Base-by-base conservation (phyloP, 35 echinoderm and acorn worm genomes). In the Diadema setosum region DNA sequence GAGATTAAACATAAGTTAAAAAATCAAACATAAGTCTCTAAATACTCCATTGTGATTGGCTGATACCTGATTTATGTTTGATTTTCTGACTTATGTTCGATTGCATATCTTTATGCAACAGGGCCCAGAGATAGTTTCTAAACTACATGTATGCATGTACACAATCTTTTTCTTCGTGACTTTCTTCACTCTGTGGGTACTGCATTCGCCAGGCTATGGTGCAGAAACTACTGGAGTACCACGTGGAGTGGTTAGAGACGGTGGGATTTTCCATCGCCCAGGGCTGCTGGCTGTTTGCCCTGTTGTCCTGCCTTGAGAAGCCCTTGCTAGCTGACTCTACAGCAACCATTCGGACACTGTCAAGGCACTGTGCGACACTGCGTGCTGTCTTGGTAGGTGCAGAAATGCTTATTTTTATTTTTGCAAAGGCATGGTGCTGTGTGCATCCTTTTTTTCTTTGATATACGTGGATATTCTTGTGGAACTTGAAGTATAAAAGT, bases 281-380 rank as follows among this genome's bases (percentile, higher is more conserved):
- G 75, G 96, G 96, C 23, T 91, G 93, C 45, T 99, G 96, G 96
- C 49, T 99, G 24, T 99, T 92, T 95, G 89, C 92, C 7, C 81
- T 99, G 3, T 40, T 99, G n/a, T 67, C 92, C 5, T 95, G 92
- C 48, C 56, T 99, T 12, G 92, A 94, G 49, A 99, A 99, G 83
- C 96, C 96, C 3, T 33, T 99, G 12, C 42, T 92, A 20, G 88
- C 96, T 1, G 93, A 99, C 41, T 52, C 88, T 24, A 82, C 90
- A 50, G 81, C 96, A 43, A 86, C 85, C 37, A 41, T 99, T 52
- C 69, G 96, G 12, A 81, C 63, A 25, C 65, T 99, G 57, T 87
- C 96, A 44, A 89, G 96, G 25, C 82, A 85, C 3, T 99, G 96
- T 75, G 57, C 82, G 16, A 86, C 89, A 0, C 82, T 95, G 40